A percentile compares a stretch with the other conserved stretches of the same genome.
phyloP scores from a whole-genome alignment of 1,140 invertebrate genomes.

The Danaus plexippus region DNA sequence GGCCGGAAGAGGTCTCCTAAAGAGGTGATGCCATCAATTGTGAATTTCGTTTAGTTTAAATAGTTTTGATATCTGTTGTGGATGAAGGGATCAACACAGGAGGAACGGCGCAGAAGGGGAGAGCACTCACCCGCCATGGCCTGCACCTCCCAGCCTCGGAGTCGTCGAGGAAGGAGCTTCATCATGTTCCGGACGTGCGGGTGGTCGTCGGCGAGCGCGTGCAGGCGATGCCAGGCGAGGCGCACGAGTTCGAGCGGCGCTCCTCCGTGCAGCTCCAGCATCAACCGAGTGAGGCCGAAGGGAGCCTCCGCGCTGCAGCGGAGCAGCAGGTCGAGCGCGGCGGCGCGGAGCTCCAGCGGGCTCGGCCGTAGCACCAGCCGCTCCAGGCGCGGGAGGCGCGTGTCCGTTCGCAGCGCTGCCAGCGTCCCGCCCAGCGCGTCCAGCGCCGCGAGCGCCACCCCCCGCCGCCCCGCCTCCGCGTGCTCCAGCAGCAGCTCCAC shows the following conservation, averaged over 20 bases:
- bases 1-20: too few relatives aligned
- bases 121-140: slow-evolving; percentile 20
- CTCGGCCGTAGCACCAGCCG: slow-evolving; percentile 21
- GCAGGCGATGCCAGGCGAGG: slow-evolving; percentile 35
- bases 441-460: slow-evolving; percentile 19
- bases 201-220: slow-evolving; percentile 15
- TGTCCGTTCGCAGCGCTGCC: slow-evolving; percentile 1
- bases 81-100: too few relatives aligned
- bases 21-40: too few relatives aligned
- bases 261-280: slow-evolving; percentile 19
- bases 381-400: slow-evolving; percentile 18
- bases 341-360: slow-evolving; percentile 33
- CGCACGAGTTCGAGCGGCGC: slow-evolving; percentile 27
- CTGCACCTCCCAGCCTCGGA: slow-evolving; percentile 26
- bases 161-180: slow-evolving; percentile 15
- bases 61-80: too few relatives aligned
- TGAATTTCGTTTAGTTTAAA: too few relatives aligned
- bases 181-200: slow-evolving; percentile 19
- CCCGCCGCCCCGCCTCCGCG: slow-evolving; percentile 19
- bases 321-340: slow-evolving; percentile 36
- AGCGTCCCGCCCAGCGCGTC: slow-evolving; percentile 12
- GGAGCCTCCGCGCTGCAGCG: slow-evolving; percentile 16
- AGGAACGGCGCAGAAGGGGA: too few relatives aligned
- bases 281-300: slow-evolving; percentile 14
- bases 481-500: slow-evolving; percentile 29